phyloP scores from a whole-genome alignment of 2,888 invertebrate species.

The Polia nebulosa region DNA sequence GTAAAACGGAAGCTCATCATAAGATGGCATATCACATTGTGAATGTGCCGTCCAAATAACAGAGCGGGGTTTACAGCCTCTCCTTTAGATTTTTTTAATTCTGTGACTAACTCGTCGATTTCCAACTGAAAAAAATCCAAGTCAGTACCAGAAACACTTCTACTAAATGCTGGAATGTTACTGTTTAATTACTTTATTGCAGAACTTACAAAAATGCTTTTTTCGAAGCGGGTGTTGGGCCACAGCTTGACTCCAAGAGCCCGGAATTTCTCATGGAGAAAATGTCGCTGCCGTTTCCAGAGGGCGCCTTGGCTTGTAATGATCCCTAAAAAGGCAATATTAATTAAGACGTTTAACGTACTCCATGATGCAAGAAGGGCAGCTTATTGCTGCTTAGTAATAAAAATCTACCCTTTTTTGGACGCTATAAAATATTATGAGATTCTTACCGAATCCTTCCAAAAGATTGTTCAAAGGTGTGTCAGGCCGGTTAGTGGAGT shows the following conservation, averaged over 20 bases:
- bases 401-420: not conserved
- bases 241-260: slow-evolving; percentile 95
- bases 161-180: too few relatives aligned
- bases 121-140: slow-evolving; percentile 80
- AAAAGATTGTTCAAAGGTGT: slow-evolving; percentile 95
- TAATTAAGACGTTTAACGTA: too few relatives aligned
- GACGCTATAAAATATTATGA: not conserved
- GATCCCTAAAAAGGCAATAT: slow-evolving; percentile 68
- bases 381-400: slow-evolving; percentile 8
- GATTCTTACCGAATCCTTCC: slow-evolving; percentile 94
- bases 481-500: slow-evolving; percentile 95
- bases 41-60: slow-evolving; percentile 94
- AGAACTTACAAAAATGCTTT: slow-evolving; percentile 93
- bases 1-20: slow-evolving; percentile 96
- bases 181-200: not conserved
- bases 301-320: slow-evolving; percentile 92
- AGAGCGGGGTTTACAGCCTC: slow-evolving; percentile 92
- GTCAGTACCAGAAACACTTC: not conserved
- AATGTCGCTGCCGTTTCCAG: slow-evolving; percentile 96
- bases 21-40: slow-evolving; percentile 96
- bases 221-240: slow-evolving; percentile 93
- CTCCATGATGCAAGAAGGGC: slow-evolving; percentile 19
- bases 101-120: slow-evolving; percentile 92
- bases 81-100: slow-evolving; percentile 48
- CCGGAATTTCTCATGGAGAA: slow-evolving; percentile 94